Evolutionary conservation across 2,113 vertebrate genomes (phyloP).

Genomic region (Pseudopipra pipra): DNA sequence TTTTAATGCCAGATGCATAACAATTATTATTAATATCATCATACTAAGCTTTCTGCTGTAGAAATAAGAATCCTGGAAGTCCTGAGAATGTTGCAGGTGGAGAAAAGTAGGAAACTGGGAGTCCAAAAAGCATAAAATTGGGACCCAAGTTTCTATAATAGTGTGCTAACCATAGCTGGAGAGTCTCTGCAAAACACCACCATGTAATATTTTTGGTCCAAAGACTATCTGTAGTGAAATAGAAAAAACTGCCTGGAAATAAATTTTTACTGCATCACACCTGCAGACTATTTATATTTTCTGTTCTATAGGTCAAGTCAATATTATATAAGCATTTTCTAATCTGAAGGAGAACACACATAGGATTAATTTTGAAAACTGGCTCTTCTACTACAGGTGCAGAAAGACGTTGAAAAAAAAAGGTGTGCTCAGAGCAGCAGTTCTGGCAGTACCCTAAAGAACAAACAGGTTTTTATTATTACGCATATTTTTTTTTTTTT

Average conservation of each 20-base stretch:
- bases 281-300: not conserved
- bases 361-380: not conserved
- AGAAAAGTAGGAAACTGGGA: not conserved
- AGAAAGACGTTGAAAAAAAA: not conserved
- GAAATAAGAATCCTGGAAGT: not conserved
- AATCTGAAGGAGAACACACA: not conserved
- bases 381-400: not conserved
- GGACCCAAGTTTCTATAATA: not conserved
- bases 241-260: not conserved
- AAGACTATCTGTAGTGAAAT: not conserved
- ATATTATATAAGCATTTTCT: not conserved
- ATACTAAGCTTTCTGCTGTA: not conserved
- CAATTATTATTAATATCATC: not conserved
- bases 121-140: not conserved
- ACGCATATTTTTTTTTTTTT: not conserved
- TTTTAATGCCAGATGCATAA: not conserved
- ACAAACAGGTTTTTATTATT: not conserved
- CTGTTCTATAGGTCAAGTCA: not conserved
- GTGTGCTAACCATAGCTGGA: not conserved
- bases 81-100: not conserved
- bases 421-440: not conserved
- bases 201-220: not conserved
- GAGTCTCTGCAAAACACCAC: not conserved
- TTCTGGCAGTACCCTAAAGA: not conserved
- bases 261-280: not conserved